Conservation (phyloP, 2,888 invertebrate genomes). For the Ormyrus labotus region DNA sequence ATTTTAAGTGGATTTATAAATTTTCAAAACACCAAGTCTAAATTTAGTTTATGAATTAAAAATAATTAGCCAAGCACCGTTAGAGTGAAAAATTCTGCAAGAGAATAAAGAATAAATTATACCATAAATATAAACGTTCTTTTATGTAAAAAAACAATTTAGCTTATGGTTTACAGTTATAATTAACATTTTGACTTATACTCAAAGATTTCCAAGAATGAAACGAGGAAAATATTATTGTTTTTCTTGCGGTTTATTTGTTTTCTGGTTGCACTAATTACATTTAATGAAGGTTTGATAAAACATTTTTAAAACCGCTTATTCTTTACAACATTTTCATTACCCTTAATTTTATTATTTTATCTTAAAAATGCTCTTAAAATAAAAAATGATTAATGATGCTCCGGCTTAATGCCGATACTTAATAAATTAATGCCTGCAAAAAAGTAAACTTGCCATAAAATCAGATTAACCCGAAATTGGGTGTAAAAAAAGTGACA, state of each 20-base stretch:
- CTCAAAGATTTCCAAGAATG: too few species aligned
- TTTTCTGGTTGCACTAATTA: background rate
- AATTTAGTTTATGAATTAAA: too few species aligned
- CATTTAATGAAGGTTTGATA: background rate
- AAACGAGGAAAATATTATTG: background rate
- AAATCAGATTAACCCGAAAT: background rate
- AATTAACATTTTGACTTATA: too few species aligned
- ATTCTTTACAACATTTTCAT: conserved; percentile 13
- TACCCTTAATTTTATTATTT: conserved; percentile 18
- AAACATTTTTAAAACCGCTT: conserved; percentile 4
- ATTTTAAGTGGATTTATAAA: too few species aligned
- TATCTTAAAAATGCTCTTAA: background rate
- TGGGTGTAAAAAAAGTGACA: background rate
- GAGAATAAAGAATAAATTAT: too few species aligned
- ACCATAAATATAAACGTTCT: too few species aligned
- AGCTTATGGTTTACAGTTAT: too few species aligned
- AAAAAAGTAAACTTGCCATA: background rate
- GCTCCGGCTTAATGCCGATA: conserved; percentile 4
- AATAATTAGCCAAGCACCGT: too few species aligned
- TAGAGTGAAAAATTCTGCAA: too few species aligned
- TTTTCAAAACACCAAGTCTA: too few species aligned
- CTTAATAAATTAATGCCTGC: conserved; percentile 1
- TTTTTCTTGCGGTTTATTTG: background rate
- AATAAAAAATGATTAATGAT: conserved; percentile 29
- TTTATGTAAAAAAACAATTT: too few species aligned